Base-by-base conservation (phyloP, 2,888 invertebrate genomes). In the Epinotia brunnichana region DNA sequence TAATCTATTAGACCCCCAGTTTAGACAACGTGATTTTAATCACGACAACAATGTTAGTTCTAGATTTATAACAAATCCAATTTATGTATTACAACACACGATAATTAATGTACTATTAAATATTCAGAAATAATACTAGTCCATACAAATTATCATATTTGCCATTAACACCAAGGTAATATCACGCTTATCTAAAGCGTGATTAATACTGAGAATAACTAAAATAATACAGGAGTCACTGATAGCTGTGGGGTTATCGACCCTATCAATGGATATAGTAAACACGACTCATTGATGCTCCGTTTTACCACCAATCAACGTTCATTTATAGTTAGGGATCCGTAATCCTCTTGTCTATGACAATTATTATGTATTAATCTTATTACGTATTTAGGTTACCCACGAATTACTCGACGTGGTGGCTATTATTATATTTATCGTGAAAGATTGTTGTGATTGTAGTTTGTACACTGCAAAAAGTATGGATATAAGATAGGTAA, bases 261-360 rank as follows among this genome's bases (percentile, higher is more conserved):
- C 62, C 69, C 63, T 63, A 59, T 69, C 68, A 73, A 73, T 73
- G 69, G 57, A 63, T 69, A 73, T 63, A 39, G 69, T 77, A 76
- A 77, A 77, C 76, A 76, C 75, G 21, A 73, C 51, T 69, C 69
- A 73, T 72, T 56, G 44, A 68, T 67, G 72, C 73, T 69, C 57
- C 68, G 73, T 35, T 73, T 71, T 72, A 72, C 56, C 68, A 73
- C 73, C 63, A 73, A 73, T 73, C 73, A 73, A 73, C 73, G 68
- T 69, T 73, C 57, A 73, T 73, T 69, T 73, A 63, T 29, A 44
- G 63, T 73, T 69, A 62, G 69, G 51, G 73, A 69, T 63, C 68
- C 69, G 57, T 48, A 57, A 53, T 54, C 11, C 35, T 54, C 54
- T 54, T 54, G 64, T 21, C 39, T 66, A 64, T 35, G 41, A 17